A percentile compares a stretch with the other conserved stretches of the same genome.
Conservation (phyloP, 2,113 vertebrate genomes). For the Toxotes chatareus region DNA sequence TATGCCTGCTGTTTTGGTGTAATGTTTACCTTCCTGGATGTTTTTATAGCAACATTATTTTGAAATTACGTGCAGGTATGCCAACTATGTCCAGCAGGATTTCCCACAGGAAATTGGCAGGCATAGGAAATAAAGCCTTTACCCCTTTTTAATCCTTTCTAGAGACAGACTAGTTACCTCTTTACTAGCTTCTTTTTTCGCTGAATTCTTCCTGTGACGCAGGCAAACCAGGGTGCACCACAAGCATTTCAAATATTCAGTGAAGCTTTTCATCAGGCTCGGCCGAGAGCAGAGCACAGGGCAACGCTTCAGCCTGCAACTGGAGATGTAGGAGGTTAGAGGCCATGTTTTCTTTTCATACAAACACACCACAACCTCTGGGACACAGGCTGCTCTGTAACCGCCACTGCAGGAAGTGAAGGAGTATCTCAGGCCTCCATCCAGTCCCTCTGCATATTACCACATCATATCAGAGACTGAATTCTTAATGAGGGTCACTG, state of each 20-base stretch:
- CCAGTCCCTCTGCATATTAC: not conserved
- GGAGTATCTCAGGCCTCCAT: not conserved
- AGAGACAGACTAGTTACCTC: not conserved
- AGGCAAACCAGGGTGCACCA: constrained; percentile 1
- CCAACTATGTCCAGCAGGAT: not conserved
- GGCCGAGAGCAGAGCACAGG: constrained; percentile 40
- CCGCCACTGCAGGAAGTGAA: constrained; percentile 54
- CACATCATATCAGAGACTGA: constrained; percentile 24
- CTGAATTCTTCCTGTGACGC: not conserved
- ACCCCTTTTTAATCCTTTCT: not conserved
- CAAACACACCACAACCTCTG: constrained; percentile 29
- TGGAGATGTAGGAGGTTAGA: constrained; percentile 33
- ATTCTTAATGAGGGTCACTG: constrained; percentile 42
- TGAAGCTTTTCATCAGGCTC: constrained; percentile 21
- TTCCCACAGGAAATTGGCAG: constrained; percentile 9
- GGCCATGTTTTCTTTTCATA: constrained; percentile 38
- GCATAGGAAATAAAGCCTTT: constrained; percentile 1
- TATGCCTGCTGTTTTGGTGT: not conserved
- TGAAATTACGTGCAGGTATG: not conserved
- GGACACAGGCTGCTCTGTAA: constrained; percentile 40
- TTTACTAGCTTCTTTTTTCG: not conserved
- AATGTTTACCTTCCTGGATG: not conserved
- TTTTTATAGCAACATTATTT: not conserved
- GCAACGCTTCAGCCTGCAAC: not conserved
- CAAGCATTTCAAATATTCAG: constrained; percentile 52